Evolutionary conservation across 2,113 vertebrate species (phyloP), one percentile per base, ranked within the genome.

Genomic region (Corynorhinus townsendii): DNA sequence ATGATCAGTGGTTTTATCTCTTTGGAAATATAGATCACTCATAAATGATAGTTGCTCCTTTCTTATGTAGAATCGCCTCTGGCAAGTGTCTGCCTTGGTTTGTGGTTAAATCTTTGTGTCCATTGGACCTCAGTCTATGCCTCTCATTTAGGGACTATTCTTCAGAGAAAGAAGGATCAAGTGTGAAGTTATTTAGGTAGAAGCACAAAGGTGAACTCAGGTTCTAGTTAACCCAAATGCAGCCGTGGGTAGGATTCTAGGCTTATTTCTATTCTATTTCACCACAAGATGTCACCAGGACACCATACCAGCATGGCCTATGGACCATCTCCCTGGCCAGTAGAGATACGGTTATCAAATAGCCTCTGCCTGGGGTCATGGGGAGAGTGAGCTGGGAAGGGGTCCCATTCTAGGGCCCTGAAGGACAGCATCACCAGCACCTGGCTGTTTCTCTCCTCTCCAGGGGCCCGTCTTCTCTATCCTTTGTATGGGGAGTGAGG

Each of bases 221-320:
- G 33, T 62, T 81, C n/a, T 73, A 0, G 62, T 59, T 80, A 73
- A 75, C 16, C 26, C 0, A 10, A 59, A 68, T n/a, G 56, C 24
- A 69, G 69, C 69, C 69, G 3, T 35, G 84, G 86, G 64, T 76
- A 59, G 86, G 75, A 38, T 95, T 66, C 59, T 89, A 59, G 93
- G 56, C 28, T 92, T 92, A 96, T 96, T 47, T 93, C 4, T 92
- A 89, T 96, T 87, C 91, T 79, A 5, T 96, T 97, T 95, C 73
- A 95, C 98, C 98, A 98, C 98, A 89, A 98, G 98, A 96, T 98
- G 98, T 98, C 98, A 97, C 96, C 96, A 79, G 97, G 97, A 86
- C 92, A 97, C 97, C 89, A 97, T 59, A 38, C 45, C 97, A 93
- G 3, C 89, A 49, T 54, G 22, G 62, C 82, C 73, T 20, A 0